phyloP scores from a whole-genome alignment of 2,113 vertebrate genomes.

The Laticauda laticaudata region DNA sequence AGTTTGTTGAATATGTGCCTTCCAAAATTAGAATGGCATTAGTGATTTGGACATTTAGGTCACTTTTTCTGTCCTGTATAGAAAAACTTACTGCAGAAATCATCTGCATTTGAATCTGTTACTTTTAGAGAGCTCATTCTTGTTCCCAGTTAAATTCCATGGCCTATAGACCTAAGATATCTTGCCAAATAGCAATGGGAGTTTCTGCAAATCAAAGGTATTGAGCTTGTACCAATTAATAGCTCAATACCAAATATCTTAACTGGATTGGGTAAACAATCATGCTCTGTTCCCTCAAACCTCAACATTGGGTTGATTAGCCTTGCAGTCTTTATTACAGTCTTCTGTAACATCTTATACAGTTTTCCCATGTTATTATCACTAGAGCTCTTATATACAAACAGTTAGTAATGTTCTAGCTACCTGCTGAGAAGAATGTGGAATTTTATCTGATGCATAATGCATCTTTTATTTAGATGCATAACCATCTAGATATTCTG shows the following conservation, averaged over 20 bases:
- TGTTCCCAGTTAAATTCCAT: not conserved
- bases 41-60: not conserved
- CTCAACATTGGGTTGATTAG: not conserved
- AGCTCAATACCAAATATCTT: not conserved
- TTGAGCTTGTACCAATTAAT: not conserved
- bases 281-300: not conserved
- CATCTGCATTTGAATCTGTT: not conserved
- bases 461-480: not conserved
- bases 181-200: not conserved
- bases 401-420: not conserved
- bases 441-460: not conserved
- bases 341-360: not conserved
- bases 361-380: not conserved
- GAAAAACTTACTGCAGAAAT: not conserved
- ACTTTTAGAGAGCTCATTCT: not conserved
- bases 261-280: not conserved
- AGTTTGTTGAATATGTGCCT: not conserved
- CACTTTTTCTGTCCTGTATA: not conserved
- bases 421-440: not conserved
- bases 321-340: not conserved
- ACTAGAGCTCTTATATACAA: not conserved
- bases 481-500: not conserved
- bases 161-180: not conserved
- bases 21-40: not conserved
- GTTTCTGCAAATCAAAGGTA: not conserved